Evolutionary conservation across 2,888 invertebrate species (phyloP).

Genomic region (Scaptomyza parva): DNA sequence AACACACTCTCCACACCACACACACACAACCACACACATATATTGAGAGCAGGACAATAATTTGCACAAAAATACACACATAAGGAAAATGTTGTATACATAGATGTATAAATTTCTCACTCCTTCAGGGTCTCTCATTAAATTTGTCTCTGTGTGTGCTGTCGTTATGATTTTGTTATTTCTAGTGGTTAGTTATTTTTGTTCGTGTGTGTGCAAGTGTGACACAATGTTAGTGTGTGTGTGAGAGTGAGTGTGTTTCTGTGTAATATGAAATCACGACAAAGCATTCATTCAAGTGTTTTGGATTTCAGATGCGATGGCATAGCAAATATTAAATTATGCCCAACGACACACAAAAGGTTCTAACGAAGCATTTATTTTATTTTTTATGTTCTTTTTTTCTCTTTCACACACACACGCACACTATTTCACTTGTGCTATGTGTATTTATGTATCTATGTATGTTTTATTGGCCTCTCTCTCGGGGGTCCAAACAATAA

Average conservation of each 20-base stretch:
- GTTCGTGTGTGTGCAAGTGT: conserved; percentile 22
- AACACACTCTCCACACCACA: conserved; percentile 60
- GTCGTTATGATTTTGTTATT: conserved; percentile 58
- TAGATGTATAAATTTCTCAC: conserved; percentile 25
- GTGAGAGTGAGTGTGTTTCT: conserved; percentile 25
- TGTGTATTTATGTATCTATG: conserved; percentile 4
- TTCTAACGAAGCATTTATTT: conserved; percentile 77
- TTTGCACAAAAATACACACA: conserved; percentile 1
- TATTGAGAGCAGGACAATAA: conserved; percentile 8
- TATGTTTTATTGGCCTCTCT: conserved; percentile 33
- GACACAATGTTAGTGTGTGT: no score
- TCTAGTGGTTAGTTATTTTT: conserved; percentile 70
- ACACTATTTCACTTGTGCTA: background rate
- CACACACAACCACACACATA: background rate
- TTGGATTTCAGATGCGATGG: conserved; percentile 33
- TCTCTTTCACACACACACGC: background rate
- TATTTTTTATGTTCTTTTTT: conserved; percentile 32
- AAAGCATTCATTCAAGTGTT: conserved; percentile 70
- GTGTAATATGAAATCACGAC: conserved; percentile 72
- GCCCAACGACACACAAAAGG: conserved; percentile 62
- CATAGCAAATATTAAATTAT: conserved; percentile 74
- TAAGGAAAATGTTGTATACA: background rate
- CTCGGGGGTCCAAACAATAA: conserved; percentile 38
- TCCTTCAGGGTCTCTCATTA: conserved; percentile 61
- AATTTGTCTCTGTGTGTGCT: conserved; percentile 50